Conservation (phyloP, 2,113 vertebrate genomes). For the Calcarius ornatus region DNA sequence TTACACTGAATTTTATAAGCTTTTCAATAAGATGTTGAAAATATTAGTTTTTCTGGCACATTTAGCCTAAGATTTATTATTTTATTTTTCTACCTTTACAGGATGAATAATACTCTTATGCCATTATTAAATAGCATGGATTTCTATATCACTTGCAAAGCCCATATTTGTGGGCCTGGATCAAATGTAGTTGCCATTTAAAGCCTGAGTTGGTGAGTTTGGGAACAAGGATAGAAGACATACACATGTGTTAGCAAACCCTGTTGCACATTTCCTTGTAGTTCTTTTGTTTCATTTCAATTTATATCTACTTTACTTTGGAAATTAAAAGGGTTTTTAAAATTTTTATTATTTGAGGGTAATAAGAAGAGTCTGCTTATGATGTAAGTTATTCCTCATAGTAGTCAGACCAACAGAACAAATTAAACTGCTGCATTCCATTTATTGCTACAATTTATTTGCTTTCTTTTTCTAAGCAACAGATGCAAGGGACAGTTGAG, state of each 20-base stretch:
- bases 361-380: neutral
- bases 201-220: neutral
- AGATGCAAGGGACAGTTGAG: neutral
- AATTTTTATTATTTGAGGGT: neutral
- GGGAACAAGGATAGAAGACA: neutral
- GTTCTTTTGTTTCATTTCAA: neutral
- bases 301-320: neutral
- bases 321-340: neutral
- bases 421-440: neutral
- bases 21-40: neutral
- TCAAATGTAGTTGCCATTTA: neutral
- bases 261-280: neutral
- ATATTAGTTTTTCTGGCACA: neutral
- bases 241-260: neutral
- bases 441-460: neutral
- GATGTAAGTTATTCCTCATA: neutral
- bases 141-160: neutral
- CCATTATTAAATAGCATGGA: neutral
- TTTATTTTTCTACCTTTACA: neutral
- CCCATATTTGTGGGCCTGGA: neutral
- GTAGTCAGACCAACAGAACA: neutral
- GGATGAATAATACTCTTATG: neutral
- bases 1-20: neutral
- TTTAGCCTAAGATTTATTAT: neutral
- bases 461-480: neutral